These are phyloP conservation scores for Zaprionus capensis DNA, from an alignment of 1,140 invertebrate species.

Conservation along the genomic window DNA sequence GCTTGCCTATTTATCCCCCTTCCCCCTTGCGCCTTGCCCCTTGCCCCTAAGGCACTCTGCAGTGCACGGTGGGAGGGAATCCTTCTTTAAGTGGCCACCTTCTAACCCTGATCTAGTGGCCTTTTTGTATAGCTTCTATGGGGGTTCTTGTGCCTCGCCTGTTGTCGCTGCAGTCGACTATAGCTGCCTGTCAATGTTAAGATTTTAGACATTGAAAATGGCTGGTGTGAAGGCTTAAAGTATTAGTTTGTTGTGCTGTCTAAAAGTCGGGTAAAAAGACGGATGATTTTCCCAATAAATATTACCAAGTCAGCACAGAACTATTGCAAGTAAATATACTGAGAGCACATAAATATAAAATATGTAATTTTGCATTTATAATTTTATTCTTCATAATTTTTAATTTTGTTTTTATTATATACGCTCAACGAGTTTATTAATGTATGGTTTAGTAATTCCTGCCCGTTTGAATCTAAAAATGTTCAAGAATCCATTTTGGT, in stretches of 20 bases:
- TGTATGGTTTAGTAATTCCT: too few species aligned
- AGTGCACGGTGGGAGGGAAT: background rate
- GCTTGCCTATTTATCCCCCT: constrained; percentile 17
- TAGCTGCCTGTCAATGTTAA: constrained; percentile 74
- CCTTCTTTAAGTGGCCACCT: constrained; percentile 57
- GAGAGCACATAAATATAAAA: background rate
- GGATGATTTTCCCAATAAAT: background rate
- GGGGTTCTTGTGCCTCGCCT: constrained; percentile 3
- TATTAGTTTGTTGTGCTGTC: constrained; percentile 54
- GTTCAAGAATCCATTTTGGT: too few species aligned
- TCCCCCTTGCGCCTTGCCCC: background rate
- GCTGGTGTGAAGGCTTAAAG: constrained; percentile 53
- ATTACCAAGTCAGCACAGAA: background rate
- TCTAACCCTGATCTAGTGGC: constrained; percentile 76
- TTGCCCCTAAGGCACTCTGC: background rate
- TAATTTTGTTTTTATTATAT: background rate
- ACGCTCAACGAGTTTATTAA: too few species aligned
- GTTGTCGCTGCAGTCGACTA: constrained; percentile 55
- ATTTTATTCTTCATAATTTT: background rate
- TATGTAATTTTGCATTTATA: background rate
- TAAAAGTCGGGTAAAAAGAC: background rate
- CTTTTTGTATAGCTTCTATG: constrained; percentile 38
- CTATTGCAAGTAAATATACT: background rate
- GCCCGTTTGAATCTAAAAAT: too few species aligned
- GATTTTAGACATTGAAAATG: constrained; percentile 79